Percentiles rank a stretch among this genome's conserved stretches.
Conservation (phyloP, 2,113 vertebrate genomes). For the Saguinus imperator region DNA sequence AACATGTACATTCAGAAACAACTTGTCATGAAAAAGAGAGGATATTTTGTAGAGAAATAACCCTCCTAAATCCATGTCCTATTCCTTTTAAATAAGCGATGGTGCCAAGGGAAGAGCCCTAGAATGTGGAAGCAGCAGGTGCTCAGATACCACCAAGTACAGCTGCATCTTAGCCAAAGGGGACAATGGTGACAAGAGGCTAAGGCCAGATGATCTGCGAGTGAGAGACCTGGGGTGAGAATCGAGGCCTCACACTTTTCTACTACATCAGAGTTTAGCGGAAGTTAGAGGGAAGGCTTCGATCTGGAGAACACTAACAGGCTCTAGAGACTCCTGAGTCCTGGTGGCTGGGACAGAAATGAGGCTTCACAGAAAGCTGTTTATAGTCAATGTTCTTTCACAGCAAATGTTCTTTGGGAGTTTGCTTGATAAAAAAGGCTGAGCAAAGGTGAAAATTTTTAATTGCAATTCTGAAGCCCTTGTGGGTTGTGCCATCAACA, state of each 20-base stretch:
- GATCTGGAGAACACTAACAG: not conserved
- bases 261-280: not conserved
- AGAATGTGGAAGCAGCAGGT: not conserved
- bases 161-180: not conserved
- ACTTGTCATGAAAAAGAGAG: not conserved
- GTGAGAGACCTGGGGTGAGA: not conserved
- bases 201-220: not conserved
- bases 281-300: not conserved
- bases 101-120: not conserved
- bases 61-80: not conserved
- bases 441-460: not conserved
- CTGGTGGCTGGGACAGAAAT: slow-evolving; percentile 82
- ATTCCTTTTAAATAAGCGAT: not conserved
- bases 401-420: slow-evolving; percentile 9
- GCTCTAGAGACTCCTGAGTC: slow-evolving; percentile 19
- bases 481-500: not conserved
- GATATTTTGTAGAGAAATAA: not conserved
- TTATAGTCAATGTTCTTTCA: slow-evolving; percentile 84
- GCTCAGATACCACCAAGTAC: not conserved
- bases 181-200: not conserved
- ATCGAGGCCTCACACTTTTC: not conserved
- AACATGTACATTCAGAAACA: not conserved
- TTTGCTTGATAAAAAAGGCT: not conserved
- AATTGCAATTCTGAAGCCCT: not conserved
- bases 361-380: slow-evolving; percentile 79